Base-by-base conservation (phyloP, 2,888 invertebrate genomes). In the Zaprionus obscuricornis region DNA sequence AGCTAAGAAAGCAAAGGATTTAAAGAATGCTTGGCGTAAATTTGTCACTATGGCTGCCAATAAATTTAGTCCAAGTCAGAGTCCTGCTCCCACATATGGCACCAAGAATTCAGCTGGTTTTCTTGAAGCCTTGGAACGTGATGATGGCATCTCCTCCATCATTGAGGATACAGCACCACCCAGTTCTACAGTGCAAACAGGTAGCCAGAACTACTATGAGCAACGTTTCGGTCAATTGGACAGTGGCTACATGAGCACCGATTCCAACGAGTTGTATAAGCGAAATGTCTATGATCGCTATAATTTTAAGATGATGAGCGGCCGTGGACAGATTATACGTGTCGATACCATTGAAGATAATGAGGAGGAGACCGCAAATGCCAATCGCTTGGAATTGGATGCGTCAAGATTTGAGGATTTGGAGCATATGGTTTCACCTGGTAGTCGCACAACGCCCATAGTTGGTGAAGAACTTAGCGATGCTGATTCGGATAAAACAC, bases 221-320 rank as follows among this genome's bases (percentile, higher is more conserved):
- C 89, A 89, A 52, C 75, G 89, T 1, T 89, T 88, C 27, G 89
- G 89, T 4, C 92, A 93, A 40, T 93, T 95, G 86, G 96, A 96
- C 88, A 95, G 96, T 0, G 96, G 96, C 0, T 96, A 96, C 85
- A 92, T 96, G 55, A 96, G 96, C 87, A 95, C 95, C 22, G 96
- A 96, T 83, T 96, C 96, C 1, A 92, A 92, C 26, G 92, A 93
- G 76, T 92, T 93, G 0, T 90, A 92, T 58, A 91, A 92, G 10
- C 92, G 92, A 83, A 91, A 87, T 11, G 87, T 89, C 49, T 90
- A 90, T 60, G 90, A 90, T 72, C 76, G 90, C 1, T 90, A 90
- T 62, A 90, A 90, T 60, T 90, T 90, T 31, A 89, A 89, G 66
- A 77, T 86, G 75, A 87, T 88, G 73, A 65, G 82, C 0, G 86